phyloP scores from a whole-genome alignment of 2,113 vertebrate genomes.

The Antechinus stuartii region DNA sequence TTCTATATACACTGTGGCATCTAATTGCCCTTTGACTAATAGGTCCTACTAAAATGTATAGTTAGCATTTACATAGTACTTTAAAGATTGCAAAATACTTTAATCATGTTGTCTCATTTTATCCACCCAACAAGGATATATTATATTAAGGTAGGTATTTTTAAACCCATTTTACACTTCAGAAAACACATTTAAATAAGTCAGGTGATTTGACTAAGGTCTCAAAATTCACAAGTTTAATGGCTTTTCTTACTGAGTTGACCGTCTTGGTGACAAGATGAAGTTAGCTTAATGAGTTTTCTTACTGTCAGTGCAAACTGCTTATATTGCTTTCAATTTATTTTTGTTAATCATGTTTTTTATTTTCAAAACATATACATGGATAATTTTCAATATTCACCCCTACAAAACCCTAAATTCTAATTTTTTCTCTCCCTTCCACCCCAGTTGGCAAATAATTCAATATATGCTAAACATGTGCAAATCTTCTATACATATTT shows the following conservation, averaged over 20 bases:
- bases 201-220: not conserved
- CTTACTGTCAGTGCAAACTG: not conserved
- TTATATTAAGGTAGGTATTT: not conserved
- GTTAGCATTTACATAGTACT: not conserved
- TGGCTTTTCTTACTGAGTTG: not conserved
- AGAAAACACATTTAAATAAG: not conserved
- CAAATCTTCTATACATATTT: no score
- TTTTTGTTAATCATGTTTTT: not conserved
- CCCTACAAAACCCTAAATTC: no score
- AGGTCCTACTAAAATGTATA: not conserved
- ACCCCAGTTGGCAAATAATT: no score
- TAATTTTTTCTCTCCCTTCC: no score
- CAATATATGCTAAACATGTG: no score
- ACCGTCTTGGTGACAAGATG: not conserved
- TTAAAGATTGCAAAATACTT: not conserved
- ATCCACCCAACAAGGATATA: not conserved
- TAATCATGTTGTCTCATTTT: not conserved
- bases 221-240: not conserved
- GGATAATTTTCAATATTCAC: no score
- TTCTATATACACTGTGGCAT: not conserved
- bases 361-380: no score
- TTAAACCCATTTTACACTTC: not conserved
- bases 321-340: not conserved
- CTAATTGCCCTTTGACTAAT: not conserved
- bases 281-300: not conserved